These are phyloP conservation scores for Drosophila lacicola DNA, from an alignment of 2,888 invertebrate species.

Conservation along the genomic window DNA sequence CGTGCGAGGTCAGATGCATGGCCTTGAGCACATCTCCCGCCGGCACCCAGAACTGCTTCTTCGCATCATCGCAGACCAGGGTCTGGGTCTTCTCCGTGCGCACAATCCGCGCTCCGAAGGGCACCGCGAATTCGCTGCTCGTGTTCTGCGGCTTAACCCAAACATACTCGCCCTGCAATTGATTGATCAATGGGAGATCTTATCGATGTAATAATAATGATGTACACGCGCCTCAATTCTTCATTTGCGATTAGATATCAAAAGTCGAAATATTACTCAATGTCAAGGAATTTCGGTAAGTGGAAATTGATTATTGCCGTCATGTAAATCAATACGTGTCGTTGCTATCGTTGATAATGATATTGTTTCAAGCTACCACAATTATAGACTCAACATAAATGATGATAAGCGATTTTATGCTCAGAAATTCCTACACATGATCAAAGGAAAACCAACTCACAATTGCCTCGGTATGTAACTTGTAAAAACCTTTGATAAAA, in stretches of 20 bases:
- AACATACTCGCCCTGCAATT: slow-evolving; percentile 92
- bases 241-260: slow-evolving; percentile 41
- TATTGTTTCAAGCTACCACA: slow-evolving; percentile 30
- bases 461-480: neutral
- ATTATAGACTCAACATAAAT: slow-evolving; percentile 27
- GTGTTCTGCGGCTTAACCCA: slow-evolving; percentile 93
- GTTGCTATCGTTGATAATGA: slow-evolving; percentile 13
- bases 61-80: slow-evolving; percentile 93
- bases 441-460: neutral
- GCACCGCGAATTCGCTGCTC: slow-evolving; percentile 91
- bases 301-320: slow-evolving; percentile 14
- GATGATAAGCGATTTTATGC: slow-evolving; percentile 21
- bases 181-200: slow-evolving; percentile 8
- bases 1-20: slow-evolving; percentile 92
- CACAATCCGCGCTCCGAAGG: slow-evolving; percentile 93
- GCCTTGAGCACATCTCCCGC: slow-evolving; percentile 88
- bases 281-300: slow-evolving; percentile 18
- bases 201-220: slow-evolving; percentile 36
- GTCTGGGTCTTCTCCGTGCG: slow-evolving; percentile 91
- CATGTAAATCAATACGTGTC: slow-evolving; percentile 30
- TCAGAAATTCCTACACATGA: neutral
- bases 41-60: slow-evolving; percentile 88
- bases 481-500: neutral
- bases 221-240: slow-evolving; percentile 43
- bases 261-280: slow-evolving; percentile 25